Percentiles rank a stretch among this genome's conserved stretches.
phyloP scores from a whole-genome alignment of 2,113 vertebrate genomes.

The Indicator indicator region DNA sequence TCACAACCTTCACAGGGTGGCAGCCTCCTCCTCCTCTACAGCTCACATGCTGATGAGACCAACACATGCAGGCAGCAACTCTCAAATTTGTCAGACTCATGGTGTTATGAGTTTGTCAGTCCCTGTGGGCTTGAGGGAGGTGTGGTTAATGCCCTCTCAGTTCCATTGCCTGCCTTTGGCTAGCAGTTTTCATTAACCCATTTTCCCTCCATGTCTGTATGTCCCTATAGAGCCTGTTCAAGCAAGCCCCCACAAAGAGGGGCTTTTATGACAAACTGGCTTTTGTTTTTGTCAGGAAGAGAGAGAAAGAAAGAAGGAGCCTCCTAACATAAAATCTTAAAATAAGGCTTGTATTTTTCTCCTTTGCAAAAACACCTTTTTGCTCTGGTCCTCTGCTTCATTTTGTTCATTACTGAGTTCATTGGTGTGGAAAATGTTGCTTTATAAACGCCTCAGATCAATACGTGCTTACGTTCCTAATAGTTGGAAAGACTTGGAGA shows the following conservation, averaged over 20 bases:
- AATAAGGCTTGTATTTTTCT: not conserved
- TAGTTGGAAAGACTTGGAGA: not conserved
- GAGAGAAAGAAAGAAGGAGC: not conserved
- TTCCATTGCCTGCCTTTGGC: fast-evolving
- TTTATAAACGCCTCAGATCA: not conserved
- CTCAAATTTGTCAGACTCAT: fast-evolving
- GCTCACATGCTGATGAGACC: not conserved
- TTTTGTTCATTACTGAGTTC: not conserved
- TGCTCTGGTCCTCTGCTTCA: not conserved
- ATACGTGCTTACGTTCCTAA: not conserved
- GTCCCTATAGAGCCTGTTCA: not conserved
- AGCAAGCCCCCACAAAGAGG: not conserved
- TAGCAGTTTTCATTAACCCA: not conserved
- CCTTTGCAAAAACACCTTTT: not conserved
- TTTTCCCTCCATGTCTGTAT: not conserved
- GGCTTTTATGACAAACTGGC: not conserved
- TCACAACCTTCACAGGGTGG: not conserved
- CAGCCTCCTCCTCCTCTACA: not conserved
- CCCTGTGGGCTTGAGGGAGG: not conserved
- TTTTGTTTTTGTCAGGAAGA: not conserved
- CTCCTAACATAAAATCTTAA: not conserved
- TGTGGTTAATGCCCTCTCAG: not conserved
- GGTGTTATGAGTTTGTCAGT: not conserved
- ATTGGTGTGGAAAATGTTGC: not conserved
- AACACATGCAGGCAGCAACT: fast-evolving